These are phyloP conservation scores for Thermophis baileyi DNA, from an alignment of 2,113 vertebrate species.

Conservation along the genomic window DNA sequence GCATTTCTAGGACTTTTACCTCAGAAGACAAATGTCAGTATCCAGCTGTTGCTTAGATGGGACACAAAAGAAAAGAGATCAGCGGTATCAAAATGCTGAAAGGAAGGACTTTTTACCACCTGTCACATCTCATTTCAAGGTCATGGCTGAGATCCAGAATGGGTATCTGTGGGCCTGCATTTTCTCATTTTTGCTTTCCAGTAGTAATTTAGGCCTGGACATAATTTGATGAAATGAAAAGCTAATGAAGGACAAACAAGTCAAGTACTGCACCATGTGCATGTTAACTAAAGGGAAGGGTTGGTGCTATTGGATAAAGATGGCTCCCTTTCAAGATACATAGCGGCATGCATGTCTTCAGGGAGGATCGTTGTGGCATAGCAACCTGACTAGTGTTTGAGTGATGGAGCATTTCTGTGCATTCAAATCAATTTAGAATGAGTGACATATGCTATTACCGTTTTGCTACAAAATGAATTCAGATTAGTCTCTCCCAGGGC, in stretches of 20 bases:
- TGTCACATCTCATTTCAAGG: conserved; percentile 19
- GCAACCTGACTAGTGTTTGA: background rate
- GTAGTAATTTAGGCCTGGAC: background rate
- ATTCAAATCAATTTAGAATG: background rate
- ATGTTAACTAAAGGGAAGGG: background rate
- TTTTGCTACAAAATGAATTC: background rate
- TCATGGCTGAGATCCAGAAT: background rate
- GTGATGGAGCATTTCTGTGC: background rate
- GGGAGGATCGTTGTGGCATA: background rate
- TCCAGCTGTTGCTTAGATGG: conserved; percentile 28
- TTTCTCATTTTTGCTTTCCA: conserved; percentile 41
- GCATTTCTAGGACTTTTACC: conserved; percentile 31
- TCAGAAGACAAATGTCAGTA: conserved; percentile 22
- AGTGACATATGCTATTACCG: background rate
- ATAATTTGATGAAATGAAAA: background rate
- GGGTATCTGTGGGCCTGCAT: background rate
- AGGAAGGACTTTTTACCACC: conserved; percentile 13
- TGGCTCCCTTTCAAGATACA: background rate
- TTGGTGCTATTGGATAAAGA: background rate
- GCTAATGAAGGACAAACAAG: background rate
- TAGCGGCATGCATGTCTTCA: background rate
- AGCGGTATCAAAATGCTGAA: background rate
- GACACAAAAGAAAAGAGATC: background rate
- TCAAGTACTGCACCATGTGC: background rate
- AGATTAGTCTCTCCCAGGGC: background rate